Conservation (phyloP, 2,797 vertebrate species). For the Hemibagrus guttatus region DNA sequence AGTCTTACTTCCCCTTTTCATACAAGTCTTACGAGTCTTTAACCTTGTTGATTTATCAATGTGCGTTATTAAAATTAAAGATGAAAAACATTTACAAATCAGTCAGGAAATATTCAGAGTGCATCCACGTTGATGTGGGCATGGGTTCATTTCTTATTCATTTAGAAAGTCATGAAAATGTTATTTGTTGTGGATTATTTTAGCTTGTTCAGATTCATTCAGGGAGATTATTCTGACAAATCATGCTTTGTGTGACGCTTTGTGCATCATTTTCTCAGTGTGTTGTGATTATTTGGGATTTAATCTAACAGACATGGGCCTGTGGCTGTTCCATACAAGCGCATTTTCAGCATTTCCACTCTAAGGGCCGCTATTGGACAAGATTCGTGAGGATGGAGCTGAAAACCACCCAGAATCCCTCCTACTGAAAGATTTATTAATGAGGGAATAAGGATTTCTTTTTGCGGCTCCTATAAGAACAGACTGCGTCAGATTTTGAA, state of each 20-base stretch:
- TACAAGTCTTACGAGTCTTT: too few relatives aligned
- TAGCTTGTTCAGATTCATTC: not conserved
- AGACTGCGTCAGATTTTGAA: not conserved
- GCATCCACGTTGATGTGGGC: too few relatives aligned
- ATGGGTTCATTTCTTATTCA: too few relatives aligned
- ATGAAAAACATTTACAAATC: not conserved
- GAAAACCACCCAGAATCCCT: not conserved
- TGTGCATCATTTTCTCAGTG: not conserved
- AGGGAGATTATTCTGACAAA: not conserved
- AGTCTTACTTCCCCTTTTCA: too few relatives aligned
- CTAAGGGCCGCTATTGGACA: conserved; percentile 50
- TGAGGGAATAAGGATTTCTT: too few relatives aligned
- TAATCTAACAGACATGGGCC: not conserved
- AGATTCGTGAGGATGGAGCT: not conserved
- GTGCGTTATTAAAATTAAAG: not conserved
- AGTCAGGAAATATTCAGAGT: not conserved
- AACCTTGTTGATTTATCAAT: not conserved
- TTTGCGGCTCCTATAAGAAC: too few relatives aligned
- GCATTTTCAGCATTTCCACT: conserved; percentile 28
- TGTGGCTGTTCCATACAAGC: not conserved
- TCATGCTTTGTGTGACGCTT: too few relatives aligned
- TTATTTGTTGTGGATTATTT: not conserved
- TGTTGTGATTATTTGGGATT: not conserved
- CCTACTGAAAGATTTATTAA: not conserved
- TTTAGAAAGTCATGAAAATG: not conserved